A percentile compares a stretch with the other conserved stretches of the same genome.
These are phyloP conservation scores for Cervus canadensis DNA, from an alignment of 2,113 vertebrate genomes.

Conservation along the genomic window DNA sequence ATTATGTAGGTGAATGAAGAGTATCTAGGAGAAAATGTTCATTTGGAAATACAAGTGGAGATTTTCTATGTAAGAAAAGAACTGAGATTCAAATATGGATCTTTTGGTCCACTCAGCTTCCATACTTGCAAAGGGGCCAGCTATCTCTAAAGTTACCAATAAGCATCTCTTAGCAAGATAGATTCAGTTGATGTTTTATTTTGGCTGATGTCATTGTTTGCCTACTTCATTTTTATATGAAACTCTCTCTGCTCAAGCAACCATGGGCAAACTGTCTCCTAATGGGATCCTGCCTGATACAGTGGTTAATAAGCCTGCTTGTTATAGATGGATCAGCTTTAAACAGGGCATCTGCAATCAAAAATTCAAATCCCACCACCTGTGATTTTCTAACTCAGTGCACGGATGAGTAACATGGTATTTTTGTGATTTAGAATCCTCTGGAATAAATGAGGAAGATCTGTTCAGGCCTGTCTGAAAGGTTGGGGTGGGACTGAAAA, in stretches of 20 bases:
- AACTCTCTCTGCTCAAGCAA: not conserved
- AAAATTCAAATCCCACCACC: not conserved
- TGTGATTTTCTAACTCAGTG: not conserved
- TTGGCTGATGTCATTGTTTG: not conserved
- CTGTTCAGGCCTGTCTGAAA: not conserved
- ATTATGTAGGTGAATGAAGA: not conserved
- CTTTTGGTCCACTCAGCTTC: not conserved
- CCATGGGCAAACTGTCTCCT: not conserved
- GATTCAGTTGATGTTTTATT: not conserved
- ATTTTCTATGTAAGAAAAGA: not conserved
- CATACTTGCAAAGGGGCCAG: not conserved
- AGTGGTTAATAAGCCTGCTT: not conserved
- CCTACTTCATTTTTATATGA: not conserved
- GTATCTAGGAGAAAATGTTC: not conserved
- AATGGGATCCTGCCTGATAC: not conserved
- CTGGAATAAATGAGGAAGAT: not conserved
- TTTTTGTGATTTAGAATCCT: not conserved
- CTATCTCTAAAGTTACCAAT: not conserved
- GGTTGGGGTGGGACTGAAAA: not conserved
- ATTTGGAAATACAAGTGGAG: not conserved
- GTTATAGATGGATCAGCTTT: not conserved
- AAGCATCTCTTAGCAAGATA: not conserved
- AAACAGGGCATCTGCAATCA: not conserved
- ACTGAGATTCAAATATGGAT: not conserved
- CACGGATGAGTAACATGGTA: not conserved